Base-by-base conservation (phyloP, 2,113 vertebrate species). In the Rhombomys opimus region DNA sequence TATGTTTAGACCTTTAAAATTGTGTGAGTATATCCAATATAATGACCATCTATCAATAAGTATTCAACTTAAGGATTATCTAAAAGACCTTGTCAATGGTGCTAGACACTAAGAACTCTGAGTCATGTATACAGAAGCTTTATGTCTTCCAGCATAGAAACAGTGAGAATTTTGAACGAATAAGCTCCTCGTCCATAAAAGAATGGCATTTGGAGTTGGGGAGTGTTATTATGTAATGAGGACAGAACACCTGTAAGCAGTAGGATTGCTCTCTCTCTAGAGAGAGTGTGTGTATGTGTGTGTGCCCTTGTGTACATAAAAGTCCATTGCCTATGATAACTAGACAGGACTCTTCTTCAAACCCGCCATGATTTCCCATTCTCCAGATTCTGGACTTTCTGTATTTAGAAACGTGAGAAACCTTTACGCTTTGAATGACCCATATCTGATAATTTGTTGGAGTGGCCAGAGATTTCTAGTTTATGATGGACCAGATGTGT, bases 11-110 rank as follows among this genome's bases (percentile, higher is more conserved):
- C 87, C 35, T 81, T 87, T 76, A 93, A 46, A 95, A 38, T 17
- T 67, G 3, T 89, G 30, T 59, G 38, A 13, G 6, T 59, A 25
- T 85, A 17, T 50, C 6, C n/a, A 81, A 41, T 52, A 72, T 32
- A 65, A 80, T 76, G 38, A 96, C 89, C 61, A 65, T 76, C 18
- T 82, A 78, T 38, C 95, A 67, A 95, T 61, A 77, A 46, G 4
- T 68, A 77, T 73, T 81, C 1, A 68, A 92, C 46, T 8, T 59
- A 89, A 94, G 73, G 9, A 46, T 89, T 6, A 76, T 52, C 27
- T 32, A n/a, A 93, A 89, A 57, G 11, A 38, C 68, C 88, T 88
- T 73, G 23, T 91, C 65, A 93, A 87, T 87, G 61, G 65, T 54
- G 1, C 30, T 14, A 92, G 38, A 63, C 15, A 72, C 20, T 59